A percentile compares a stretch with the other conserved stretches of the same genome.
These are phyloP conservation scores for Agapornis canus DNA, from an alignment of 2,797 vertebrate species.

Conservation along the genomic window DNA sequence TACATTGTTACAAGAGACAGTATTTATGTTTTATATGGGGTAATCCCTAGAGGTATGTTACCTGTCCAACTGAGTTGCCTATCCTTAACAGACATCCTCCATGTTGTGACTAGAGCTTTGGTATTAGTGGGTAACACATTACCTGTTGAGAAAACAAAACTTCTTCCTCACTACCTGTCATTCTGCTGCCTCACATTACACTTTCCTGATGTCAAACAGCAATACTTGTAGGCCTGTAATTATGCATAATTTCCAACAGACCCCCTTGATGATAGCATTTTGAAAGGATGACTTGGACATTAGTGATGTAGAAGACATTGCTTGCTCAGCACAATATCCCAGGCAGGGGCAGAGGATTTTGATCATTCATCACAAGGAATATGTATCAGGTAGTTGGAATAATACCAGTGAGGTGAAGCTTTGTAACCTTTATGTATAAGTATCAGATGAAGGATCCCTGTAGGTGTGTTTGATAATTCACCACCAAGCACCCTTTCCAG, in stretches of 20 bases:
- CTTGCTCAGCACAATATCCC: not conserved
- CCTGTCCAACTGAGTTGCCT: not conserved
- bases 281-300: not conserved
- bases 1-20: not conserved
- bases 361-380: not conserved
- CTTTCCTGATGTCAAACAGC: not conserved
- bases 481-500: not conserved
- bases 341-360: not conserved
- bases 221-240: not conserved
- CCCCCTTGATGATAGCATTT: not conserved
- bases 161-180: not conserved
- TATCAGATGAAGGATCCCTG: not conserved
- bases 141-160: not conserved
- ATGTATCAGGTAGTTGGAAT: not conserved
- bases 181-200: not conserved
- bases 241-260: not conserved
- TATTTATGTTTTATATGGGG: not conserved
- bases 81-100: not conserved
- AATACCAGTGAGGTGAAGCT: not conserved
- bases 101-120: not conserved
- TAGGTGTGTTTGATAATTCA: not conserved
- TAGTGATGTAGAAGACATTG: not conserved
- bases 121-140: fast-evolving
- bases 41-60: not conserved
- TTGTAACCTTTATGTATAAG: not conserved